Percentiles rank a stretch among this genome's conserved stretches.
phyloP scores from a whole-genome alignment of 2,888 invertebrate genomes.

The Philopedon plagiatum region DNA sequence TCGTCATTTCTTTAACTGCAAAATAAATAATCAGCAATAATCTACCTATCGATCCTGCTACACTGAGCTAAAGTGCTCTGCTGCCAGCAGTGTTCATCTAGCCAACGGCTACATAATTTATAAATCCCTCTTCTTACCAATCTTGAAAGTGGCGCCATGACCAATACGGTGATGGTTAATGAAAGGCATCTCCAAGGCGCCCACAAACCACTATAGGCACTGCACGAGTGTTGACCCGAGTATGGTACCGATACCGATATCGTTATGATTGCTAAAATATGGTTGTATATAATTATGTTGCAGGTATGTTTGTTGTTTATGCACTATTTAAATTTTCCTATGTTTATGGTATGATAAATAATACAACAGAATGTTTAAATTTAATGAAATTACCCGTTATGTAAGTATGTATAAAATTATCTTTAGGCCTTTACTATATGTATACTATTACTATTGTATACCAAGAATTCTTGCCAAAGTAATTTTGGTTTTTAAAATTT shows the following conservation, averaged over 20 bases:
- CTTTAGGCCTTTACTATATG: too few relatives aligned
- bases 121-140: slow-evolving; percentile 17
- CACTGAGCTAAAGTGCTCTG: not conserved
- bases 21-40: slow-evolving; percentile 11
- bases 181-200: slow-evolving; percentile 30
- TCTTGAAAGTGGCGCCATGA: slow-evolving; percentile 27
- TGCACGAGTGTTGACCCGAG: slow-evolving; percentile 26
- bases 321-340: too few relatives aligned
- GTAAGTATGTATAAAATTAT: too few relatives aligned
- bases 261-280: not conserved
- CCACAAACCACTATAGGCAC: slow-evolving; percentile 21
- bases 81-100: not conserved
- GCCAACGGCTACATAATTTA: not conserved
- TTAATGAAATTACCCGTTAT: too few relatives aligned
- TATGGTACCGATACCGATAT: not conserved
- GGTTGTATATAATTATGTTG: too few relatives aligned
- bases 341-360: too few relatives aligned
- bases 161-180: slow-evolving; percentile 19
- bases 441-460: too few relatives aligned
- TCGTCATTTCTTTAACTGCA: not conserved
- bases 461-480: too few relatives aligned
- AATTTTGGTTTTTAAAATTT: too few relatives aligned
- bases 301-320: too few relatives aligned
- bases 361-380: too few relatives aligned
- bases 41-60: not conserved